Percentiles rank a stretch among this genome's conserved stretches.
phyloP scores from a whole-genome alignment of 2,888 invertebrate species.

The Himalopsyche anomala region DNA sequence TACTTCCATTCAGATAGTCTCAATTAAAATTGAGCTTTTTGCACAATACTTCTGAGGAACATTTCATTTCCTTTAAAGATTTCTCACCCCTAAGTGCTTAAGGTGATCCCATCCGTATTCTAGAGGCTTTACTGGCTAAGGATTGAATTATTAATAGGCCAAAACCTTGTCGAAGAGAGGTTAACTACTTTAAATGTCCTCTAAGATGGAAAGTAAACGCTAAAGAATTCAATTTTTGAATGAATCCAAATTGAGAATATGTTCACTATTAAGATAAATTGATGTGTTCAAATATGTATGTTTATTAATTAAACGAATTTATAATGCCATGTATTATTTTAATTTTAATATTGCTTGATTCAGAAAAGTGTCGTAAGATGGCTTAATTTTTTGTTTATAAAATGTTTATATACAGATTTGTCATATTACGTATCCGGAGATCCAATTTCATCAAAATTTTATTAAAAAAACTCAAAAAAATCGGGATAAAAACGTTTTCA shows the following conservation, averaged over 20 bases:
- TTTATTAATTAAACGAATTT: too few species aligned
- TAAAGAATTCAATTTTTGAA: slow-evolving; percentile 19
- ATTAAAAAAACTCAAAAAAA: too few species aligned
- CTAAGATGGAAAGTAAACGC: slow-evolving; percentile 1
- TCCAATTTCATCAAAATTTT: too few species aligned
- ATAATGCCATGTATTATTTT: too few species aligned
- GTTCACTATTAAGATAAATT: neutral
- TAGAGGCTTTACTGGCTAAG: slow-evolving; percentile 13
- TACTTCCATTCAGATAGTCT: slow-evolving; percentile 26
- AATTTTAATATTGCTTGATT: too few species aligned
- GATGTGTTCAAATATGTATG: too few species aligned
- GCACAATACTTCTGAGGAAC: slow-evolving; percentile 13
- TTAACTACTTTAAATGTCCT: slow-evolving; percentile 36
- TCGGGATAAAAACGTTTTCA: too few species aligned
- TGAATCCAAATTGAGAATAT: neutral
- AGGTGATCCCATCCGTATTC: slow-evolving; percentile 38
- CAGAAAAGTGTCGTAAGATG: too few species aligned
- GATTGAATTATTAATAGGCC: slow-evolving; percentile 42
- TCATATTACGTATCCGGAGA: too few species aligned
- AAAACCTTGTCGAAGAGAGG: slow-evolving; percentile 31
- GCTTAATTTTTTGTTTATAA: too few species aligned
- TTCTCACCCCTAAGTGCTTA: slow-evolving; percentile 20
- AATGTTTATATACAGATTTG: too few species aligned
- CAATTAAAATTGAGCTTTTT: slow-evolving; percentile 42
- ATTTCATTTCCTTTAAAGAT: slow-evolving; percentile 30